These are phyloP conservation scores for Mesorhabditis spiculigera DNA, from an alignment of 2,888 invertebrate genomes.

Conservation along the genomic window DNA sequence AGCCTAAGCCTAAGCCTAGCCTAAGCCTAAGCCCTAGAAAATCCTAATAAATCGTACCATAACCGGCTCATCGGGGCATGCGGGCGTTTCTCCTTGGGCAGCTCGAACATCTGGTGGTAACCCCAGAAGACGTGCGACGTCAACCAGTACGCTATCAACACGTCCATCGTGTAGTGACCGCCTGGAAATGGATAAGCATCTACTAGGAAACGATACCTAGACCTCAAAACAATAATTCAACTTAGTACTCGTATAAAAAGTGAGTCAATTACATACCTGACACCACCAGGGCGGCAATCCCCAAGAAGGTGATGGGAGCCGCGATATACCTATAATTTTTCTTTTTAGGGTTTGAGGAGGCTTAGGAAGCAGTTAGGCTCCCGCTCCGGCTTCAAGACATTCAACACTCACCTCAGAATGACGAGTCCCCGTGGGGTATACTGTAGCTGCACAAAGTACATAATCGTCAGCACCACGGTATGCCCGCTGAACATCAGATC, in stretches of 20 bases:
- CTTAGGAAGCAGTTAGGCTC: neutral
- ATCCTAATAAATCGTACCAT: slow-evolving; percentile 31
- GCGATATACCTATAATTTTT: slow-evolving; percentile 44
- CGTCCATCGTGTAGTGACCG: slow-evolving; percentile 58
- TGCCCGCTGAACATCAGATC: slow-evolving; percentile 57
- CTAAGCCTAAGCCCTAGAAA: neutral
- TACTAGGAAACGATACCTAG: too few species aligned
- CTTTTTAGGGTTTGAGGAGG: neutral
- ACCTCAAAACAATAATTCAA: too few species aligned
- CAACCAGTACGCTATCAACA: slow-evolving; percentile 56
- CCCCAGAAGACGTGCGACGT: slow-evolving; percentile 68
- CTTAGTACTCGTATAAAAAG: neutral
- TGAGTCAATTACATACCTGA: slow-evolving; percentile 18
- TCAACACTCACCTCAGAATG: slow-evolving; percentile 31
- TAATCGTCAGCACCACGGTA: slow-evolving; percentile 55
- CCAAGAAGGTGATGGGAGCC: slow-evolving; percentile 54
- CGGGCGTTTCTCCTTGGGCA: slow-evolving; percentile 33
- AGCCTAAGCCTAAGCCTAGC: too few species aligned
- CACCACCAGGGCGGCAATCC: slow-evolving; percentile 54
- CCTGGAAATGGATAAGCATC: slow-evolving; percentile 20
- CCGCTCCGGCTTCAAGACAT: neutral
- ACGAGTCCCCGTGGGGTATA: slow-evolving; percentile 52
- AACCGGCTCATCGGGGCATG: slow-evolving; percentile 45
- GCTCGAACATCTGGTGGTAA: slow-evolving; percentile 74
- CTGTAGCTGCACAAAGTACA: slow-evolving; percentile 54